Evolutionary conservation across 2,113 vertebrate species (phyloP).

Genomic region (Charina bottae): DNA sequence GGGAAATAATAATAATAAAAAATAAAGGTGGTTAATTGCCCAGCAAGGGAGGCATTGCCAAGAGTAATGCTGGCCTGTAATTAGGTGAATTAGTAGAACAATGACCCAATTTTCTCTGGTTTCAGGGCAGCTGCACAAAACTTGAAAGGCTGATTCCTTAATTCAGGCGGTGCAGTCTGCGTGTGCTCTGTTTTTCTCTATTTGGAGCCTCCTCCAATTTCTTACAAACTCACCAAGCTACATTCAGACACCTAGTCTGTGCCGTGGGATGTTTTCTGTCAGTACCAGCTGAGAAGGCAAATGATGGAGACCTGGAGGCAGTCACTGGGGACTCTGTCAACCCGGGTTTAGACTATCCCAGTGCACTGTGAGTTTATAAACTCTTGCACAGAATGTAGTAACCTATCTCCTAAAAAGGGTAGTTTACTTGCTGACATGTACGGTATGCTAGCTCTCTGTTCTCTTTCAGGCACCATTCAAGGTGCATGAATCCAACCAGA

Average conservation of each 20-base stretch:
- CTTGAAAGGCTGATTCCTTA: conserved; percentile 34
- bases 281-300: neutral
- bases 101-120: conserved; percentile 55
- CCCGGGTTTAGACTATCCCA: neutral
- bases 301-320: neutral
- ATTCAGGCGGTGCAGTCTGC: conserved; percentile 13
- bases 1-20: conserved; percentile 38
- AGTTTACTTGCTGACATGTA: neutral
- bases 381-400: neutral
- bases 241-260: neutral
- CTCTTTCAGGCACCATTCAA: neutral
- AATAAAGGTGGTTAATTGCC: conserved; percentile 57
- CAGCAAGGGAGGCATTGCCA: conserved; percentile 33
- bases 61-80: conserved; percentile 66
- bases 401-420: neutral
- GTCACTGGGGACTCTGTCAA: neutral
- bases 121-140: conserved; percentile 51
- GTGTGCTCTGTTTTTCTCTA: conserved; percentile 8
- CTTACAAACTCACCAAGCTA: neutral
- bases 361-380: neutral
- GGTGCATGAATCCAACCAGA: neutral
- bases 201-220: neutral
- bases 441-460: neutral
- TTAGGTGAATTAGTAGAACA: conserved; percentile 68
- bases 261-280: neutral